Conservation (phyloP, 2,797 vertebrate genomes). For the Acrossocheilus fasciatus region DNA sequence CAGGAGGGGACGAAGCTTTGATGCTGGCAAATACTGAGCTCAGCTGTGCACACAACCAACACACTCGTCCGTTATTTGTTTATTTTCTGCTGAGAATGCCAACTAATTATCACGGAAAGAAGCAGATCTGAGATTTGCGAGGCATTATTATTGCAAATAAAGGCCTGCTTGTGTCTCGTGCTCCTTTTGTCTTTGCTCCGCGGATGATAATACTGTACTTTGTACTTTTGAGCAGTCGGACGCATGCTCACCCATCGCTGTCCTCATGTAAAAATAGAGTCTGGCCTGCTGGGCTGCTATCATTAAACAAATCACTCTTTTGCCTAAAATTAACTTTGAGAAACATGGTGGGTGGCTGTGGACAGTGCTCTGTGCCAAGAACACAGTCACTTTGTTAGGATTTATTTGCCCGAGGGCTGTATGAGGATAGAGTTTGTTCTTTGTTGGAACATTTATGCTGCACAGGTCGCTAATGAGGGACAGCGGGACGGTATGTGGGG, state of each 20-base stretch:
- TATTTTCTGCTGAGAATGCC: conserved; percentile 39
- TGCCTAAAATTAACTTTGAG: conserved; percentile 76
- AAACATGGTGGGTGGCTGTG: conserved; percentile 69
- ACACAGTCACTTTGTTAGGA: conserved; percentile 75
- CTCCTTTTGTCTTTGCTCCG: conserved; percentile 59
- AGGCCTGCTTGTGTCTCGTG: conserved; percentile 51
- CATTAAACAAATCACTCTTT: conserved; percentile 82
- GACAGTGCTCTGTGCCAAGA: conserved; percentile 68
- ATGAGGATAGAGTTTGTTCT: conserved; percentile 67
- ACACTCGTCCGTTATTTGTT: conserved; percentile 37
- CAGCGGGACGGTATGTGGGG: not conserved
- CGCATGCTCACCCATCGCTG: conserved; percentile 64
- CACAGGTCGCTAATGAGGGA: conserved; percentile 43
- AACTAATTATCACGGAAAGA: conserved; percentile 30
- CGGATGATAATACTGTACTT: conserved; percentile 56
- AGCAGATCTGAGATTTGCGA: conserved; percentile 19
- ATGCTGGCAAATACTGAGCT: conserved; percentile 46
- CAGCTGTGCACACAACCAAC: conserved; percentile 49
- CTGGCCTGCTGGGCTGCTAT: conserved; percentile 74
- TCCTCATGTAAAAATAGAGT: conserved; percentile 74
- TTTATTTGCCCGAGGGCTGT: conserved; percentile 63
- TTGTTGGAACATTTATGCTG: conserved; percentile 60
- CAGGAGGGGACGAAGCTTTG: conserved; percentile 47
- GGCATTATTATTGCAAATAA: conserved; percentile 63
- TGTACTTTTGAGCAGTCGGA: conserved; percentile 59